Conservation (phyloP, 2,113 vertebrate species). For the Anguilla japonica region DNA sequence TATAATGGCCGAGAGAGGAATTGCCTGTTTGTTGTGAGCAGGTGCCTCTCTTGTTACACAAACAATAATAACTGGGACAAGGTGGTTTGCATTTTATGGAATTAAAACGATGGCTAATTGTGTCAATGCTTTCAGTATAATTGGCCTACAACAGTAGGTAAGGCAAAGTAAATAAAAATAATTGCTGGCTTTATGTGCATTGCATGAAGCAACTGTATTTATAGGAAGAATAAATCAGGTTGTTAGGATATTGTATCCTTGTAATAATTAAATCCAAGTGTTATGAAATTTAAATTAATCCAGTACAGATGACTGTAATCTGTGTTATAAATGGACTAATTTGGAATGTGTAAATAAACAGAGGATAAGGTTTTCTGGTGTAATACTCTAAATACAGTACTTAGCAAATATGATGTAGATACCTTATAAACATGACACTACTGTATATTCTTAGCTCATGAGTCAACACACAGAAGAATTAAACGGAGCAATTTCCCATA, state of each 20-base stretch:
- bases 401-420: constrained; percentile 53
- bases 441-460: constrained; percentile 26
- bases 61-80: too few species aligned
- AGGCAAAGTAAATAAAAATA: constrained; percentile 47
- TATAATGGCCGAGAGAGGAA: neutral
- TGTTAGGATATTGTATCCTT: constrained; percentile 72
- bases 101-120: neutral
- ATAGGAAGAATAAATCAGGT: constrained; percentile 69
- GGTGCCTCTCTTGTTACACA: too few species aligned
- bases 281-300: constrained; percentile 68
- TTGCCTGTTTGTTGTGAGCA: too few species aligned
- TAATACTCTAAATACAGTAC: constrained; percentile 49
- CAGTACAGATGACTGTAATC: constrained; percentile 61
- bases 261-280: constrained; percentile 72
- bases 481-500: neutral
- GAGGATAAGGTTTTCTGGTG: constrained; percentile 41
- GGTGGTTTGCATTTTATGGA: neutral
- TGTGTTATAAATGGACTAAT: constrained; percentile 61
- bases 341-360: constrained; percentile 67
- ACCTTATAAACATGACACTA: constrained; percentile 57
- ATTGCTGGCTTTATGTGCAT: constrained; percentile 43
- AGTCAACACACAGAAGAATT: constrained; percentile 36
- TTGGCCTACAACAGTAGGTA: constrained; percentile 58
- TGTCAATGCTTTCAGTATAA: constrained; percentile 36
- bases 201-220: constrained; percentile 58